Evolutionary conservation across 2,888 invertebrate genomes (phyloP).

Genomic region (Sabatieria punctata): DNA sequence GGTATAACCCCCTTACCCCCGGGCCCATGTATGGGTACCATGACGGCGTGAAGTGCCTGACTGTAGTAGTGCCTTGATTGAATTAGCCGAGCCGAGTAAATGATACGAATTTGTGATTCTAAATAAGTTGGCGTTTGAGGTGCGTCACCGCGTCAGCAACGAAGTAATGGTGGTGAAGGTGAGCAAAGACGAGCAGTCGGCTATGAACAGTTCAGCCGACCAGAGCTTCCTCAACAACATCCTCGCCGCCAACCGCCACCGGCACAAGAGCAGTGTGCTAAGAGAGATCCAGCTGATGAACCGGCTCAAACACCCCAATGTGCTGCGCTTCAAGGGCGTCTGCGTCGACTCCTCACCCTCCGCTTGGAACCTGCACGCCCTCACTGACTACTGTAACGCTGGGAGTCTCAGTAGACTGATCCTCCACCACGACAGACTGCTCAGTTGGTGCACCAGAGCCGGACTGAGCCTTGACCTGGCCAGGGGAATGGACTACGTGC

Average conservation of each 20-base stretch:
- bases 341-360: slow-evolving; percentile 10
- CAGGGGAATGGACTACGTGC: slow-evolving; percentile 77
- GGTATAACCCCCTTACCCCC: too few species aligned
- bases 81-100: too few species aligned
- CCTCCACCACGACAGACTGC: slow-evolving; percentile 45
- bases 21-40: too few species aligned
- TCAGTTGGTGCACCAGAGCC: slow-evolving; percentile 62
- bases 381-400: slow-evolving; percentile 62
- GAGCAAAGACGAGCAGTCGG: slow-evolving; percentile 28
- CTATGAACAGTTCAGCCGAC: too few species aligned
- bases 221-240: too few species aligned
- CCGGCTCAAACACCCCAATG: slow-evolving; percentile 78
- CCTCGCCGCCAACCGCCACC: too few species aligned
- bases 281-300: slow-evolving; percentile 65
- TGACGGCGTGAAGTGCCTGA: too few species aligned
- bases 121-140: too few species aligned
- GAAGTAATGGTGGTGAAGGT: slow-evolving; percentile 40
- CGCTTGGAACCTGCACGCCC: slow-evolving; percentile 22
- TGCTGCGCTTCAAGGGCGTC: slow-evolving; percentile 52
- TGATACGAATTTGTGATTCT: too few species aligned
- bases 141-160: slow-evolving; percentile 35
- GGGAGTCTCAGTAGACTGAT: slow-evolving; percentile 82
- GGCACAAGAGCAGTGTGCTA: slow-evolving; percentile 29
- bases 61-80: too few species aligned
- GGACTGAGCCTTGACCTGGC: slow-evolving; percentile 72